Conservation (phyloP, 2,113 vertebrate genomes). For the Lonchura striata region DNA sequence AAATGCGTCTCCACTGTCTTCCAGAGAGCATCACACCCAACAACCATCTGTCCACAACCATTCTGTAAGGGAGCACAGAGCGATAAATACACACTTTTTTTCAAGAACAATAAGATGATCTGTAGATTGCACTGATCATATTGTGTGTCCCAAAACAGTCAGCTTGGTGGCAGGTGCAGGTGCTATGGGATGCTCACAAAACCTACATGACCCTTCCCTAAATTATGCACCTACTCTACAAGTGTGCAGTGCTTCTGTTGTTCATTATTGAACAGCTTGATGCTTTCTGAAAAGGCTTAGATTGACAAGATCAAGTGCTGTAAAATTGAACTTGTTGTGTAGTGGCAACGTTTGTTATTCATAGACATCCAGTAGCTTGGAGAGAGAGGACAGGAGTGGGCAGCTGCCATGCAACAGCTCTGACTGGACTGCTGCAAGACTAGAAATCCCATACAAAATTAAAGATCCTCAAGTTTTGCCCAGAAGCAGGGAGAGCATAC, state of each 20-base stretch:
- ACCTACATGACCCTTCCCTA: background rate
- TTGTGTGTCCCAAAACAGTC: background rate
- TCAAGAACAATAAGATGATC: background rate
- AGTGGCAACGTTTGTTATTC: background rate
- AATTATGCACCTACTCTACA: background rate
- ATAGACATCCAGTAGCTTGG: background rate
- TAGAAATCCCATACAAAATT: background rate
- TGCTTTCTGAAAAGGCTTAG: background rate
- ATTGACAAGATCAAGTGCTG: slow-evolving; percentile 1
- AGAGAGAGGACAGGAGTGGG: background rate
- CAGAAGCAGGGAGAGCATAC: background rate
- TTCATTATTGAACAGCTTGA: background rate
- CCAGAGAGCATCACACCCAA: background rate
- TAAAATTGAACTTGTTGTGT: background rate
- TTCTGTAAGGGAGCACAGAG: background rate
- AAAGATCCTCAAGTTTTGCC: background rate
- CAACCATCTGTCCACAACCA: background rate
- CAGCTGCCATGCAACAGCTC: background rate
- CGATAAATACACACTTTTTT: accelerated
- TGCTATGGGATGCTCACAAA: background rate
- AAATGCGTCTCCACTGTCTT: background rate
- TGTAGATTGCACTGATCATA: background rate
- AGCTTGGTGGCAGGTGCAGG: background rate
- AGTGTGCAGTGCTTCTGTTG: background rate
- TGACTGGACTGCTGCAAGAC: background rate